Evolutionary conservation across 2,888 invertebrate genomes (phyloP), one percentile per base, ranked within the genome.

Genomic region (Stratiomys singularior): DNA sequence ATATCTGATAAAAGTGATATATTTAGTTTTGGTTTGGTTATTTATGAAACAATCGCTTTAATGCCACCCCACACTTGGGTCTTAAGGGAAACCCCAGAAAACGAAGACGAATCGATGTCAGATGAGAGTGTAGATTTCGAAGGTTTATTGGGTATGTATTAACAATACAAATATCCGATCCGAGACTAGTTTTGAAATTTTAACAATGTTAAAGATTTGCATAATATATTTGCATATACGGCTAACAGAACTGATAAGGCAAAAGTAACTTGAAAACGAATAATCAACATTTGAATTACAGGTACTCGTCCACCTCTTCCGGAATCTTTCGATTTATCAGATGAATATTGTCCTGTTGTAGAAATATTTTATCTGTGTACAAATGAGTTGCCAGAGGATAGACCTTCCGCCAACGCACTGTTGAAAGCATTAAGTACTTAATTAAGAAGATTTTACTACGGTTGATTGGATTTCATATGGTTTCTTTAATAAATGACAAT

Each of bases 21-120:
- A 67, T 96, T 94, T 88, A 89, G 95, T 1, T 92, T 92, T 80
- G 96, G 95, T 0, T 88, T 95, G 11, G 90, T 93, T 0, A 84
- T 95, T 28, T 95, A 93, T 91, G 95, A 96, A 89, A 95, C 94
- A 91, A 88, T 96, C 85, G 90, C 94, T 0, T 87, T 95, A 1
- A 88, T 89, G 74, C 90, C 92, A 0, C 96, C 95, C 0, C 93
- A 93, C 83, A 84, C 89, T 0, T 86, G 88, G 15, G 82, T 84
- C 67, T 82, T 82, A 23, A 82, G 83, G 30, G 83, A 85, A 76
- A 82, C 83, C n/a, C n/a, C n/a, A n/a, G n/a, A n/a, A 23, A 83
- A 84, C 21, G 81, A 83, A 52, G 79, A 82, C 30, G 67, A 67
- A 13, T 21, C 7, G 1, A 44, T 13, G 23, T 13, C n/a, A 1